These are phyloP conservation scores for Spermophilus dauricus DNA, from an alignment of 2,113 vertebrate species.

Conservation along the genomic window DNA sequence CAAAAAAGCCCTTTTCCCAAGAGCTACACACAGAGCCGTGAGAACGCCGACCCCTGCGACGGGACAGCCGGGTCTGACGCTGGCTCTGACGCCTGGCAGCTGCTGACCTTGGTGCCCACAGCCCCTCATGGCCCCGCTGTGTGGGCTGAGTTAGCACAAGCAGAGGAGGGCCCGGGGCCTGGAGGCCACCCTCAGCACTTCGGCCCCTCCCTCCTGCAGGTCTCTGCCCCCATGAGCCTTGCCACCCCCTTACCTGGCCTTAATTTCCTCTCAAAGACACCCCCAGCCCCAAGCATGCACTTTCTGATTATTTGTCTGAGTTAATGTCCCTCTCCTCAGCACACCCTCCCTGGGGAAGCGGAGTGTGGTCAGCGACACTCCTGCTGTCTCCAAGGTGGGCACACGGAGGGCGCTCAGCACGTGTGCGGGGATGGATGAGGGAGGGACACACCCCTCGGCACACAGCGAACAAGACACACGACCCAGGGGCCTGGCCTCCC, in stretches of 20 bases:
- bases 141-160: fast-evolving
- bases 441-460: fast-evolving
- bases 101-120: background rate
- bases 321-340: fast-evolving
- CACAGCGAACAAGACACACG: background rate
- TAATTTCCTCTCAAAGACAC: background rate
- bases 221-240: background rate
- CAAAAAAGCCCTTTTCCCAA: background rate
- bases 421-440: too few relatives aligned
- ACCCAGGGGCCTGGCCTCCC: background rate
- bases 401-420: background rate
- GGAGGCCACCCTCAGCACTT: background rate
- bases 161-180: background rate
- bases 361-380: fast-evolving
- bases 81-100: background rate
- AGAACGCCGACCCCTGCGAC: background rate
- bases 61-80: background rate
- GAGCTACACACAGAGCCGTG: fast-evolving
- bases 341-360: background rate
- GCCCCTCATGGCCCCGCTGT: background rate
- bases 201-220: background rate
- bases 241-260: background rate
- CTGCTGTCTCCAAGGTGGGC: background rate
- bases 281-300: background rate
- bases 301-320: background rate